Evolutionary conservation across 2,888 invertebrate genomes (phyloP), one percentile per base, ranked within the genome.

Genomic region (Scelioninae gen. 1): DNA sequence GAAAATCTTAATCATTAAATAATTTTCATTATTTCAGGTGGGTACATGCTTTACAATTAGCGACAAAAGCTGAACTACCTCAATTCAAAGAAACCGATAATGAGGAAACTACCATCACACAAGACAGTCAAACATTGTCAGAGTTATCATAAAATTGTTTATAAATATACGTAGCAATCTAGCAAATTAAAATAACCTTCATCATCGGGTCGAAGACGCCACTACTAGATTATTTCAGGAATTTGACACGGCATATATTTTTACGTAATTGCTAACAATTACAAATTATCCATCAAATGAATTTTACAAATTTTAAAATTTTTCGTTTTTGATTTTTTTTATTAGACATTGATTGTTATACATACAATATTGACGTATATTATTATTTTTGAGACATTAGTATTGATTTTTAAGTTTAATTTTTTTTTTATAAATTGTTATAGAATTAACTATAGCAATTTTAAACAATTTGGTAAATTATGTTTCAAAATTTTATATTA

Each of bases 61-160:
- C 93, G 34, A 92, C 93, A n/a, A 92, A 91, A 86, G 93, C 93
- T 55, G 93, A 93, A 90, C 88, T 93, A 87, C 93, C 93, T 87
- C 90, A 88, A 72, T 82, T 87, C 83, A 82, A 83, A 81, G 87
- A 87, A 84, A 51, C 78, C 84, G 38, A 82, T 76, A 86, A 32
- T 66, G 68, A 84, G 65, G 69, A 76, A 63, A 53, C 62, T 31
- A 69, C 15, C 77, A 78, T 77, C 78, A 60, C 88, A 87, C 88
- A 89, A 85, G 82, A 87, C 68, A 86, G 82, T 86, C 88, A 88
- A 87, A 86, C 87, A 51, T 72, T 86, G 60, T 86, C 86, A 65
- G 83, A 88, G 77, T 78, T 81, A 86, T 85, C 87, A 80, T 84
- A 75, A 85, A 85, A 56, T 65, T 77, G 71, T 83, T 85, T 66